Percentiles rank a stretch among this genome's conserved stretches.
These are phyloP conservation scores for Triplophysa yarkandensis DNA, from an alignment of 2,797 vertebrate genomes.

Conservation along the genomic window DNA sequence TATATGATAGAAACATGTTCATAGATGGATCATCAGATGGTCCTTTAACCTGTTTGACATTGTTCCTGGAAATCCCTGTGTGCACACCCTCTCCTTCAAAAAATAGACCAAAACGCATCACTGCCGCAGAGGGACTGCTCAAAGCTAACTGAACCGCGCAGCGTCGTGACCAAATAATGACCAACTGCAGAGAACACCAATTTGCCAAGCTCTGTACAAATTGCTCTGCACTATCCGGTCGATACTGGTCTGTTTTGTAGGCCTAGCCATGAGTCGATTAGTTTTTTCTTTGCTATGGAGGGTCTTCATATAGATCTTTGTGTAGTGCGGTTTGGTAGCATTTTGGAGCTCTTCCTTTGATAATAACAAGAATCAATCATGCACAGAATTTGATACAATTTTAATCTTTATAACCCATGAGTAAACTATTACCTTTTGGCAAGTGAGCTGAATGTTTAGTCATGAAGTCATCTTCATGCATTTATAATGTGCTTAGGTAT, in stretches of 20 bases:
- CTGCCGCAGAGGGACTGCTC: slow-evolving; percentile 6
- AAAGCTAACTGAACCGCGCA: background rate
- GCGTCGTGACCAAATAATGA: slow-evolving; percentile 11
- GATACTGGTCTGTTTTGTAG: background rate
- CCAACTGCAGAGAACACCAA: slow-evolving; percentile 3
- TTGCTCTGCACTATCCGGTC: background rate
- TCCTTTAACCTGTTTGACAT: background rate
- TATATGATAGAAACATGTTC: background rate
- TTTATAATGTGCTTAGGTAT: background rate
- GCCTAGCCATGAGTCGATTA: background rate
- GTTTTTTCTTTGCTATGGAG: background rate
- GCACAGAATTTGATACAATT: background rate
- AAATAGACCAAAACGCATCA: background rate
- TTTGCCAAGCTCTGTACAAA: background rate
- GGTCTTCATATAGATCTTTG: too few relatives aligned
- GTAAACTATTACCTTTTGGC: background rate
- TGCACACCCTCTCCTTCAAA: background rate
- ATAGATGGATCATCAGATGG: background rate
- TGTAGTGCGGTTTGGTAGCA: too few relatives aligned
- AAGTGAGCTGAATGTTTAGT: background rate
- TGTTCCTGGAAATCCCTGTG: background rate
- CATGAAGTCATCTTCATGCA: background rate
- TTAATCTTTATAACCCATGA: background rate
- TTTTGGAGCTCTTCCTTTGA: background rate
- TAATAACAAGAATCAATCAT: background rate